Conservation (phyloP, 1,140 invertebrate species). For the Hydropsyche tenuis region DNA sequence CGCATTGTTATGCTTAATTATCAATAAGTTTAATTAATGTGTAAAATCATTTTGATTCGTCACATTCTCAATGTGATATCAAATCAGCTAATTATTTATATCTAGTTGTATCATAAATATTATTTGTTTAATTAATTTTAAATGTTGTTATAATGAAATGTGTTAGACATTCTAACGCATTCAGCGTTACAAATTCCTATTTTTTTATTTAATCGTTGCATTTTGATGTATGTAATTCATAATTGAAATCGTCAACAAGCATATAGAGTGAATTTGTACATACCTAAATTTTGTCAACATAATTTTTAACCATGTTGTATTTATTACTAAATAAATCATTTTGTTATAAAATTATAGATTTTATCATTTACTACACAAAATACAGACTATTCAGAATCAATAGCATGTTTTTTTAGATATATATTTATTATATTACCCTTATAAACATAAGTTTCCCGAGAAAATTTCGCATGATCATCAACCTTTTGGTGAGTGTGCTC, state of each 20-base stretch:
- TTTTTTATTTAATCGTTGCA: constrained; percentile 12
- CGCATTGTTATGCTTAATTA: neutral
- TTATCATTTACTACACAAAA: constrained; percentile 25
- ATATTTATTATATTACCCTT: neutral
- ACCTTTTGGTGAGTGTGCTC: constrained; percentile 44
- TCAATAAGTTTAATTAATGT: constrained; percentile 1
- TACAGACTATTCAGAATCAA: constrained; percentile 12
- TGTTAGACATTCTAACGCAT: neutral
- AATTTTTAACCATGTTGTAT: neutral
- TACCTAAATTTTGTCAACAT: constrained; percentile 22
- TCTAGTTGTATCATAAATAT: constrained; percentile 11
- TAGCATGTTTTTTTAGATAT: constrained; percentile 21
- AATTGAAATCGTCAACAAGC: constrained; percentile 3
- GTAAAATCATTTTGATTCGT: constrained; percentile 7
- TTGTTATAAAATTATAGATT: constrained; percentile 24
- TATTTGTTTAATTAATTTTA: neutral
- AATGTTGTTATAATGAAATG: too few relatives aligned
- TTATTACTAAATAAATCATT: constrained; percentile 30
- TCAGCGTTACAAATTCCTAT: neutral
- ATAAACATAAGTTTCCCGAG: neutral
- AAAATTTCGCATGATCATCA: constrained; percentile 41
- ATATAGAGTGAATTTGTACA: constrained; percentile 5
- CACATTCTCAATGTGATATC: constrained; percentile 16
- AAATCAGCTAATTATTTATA: constrained; percentile 16
- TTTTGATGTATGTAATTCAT: constrained; percentile 18